Conservation (phyloP, 2,888 invertebrate species). For the Drosophila quinaria region DNA sequence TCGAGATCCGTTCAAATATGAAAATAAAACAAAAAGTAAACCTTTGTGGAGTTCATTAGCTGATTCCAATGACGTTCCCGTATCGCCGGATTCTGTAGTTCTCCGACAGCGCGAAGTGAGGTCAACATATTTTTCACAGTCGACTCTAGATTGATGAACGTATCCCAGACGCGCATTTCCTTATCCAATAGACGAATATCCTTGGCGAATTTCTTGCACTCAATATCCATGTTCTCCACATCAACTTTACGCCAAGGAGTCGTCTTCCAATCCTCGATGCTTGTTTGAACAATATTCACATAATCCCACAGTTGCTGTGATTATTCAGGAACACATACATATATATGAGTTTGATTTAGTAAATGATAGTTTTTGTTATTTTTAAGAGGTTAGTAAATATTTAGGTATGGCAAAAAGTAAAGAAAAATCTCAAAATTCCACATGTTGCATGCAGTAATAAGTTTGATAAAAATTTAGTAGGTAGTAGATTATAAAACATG, state of each 20-base stretch:
- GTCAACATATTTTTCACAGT: constrained; percentile 98
- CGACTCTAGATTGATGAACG: constrained; percentile 94
- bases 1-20: constrained; percentile 5
- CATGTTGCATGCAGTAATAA: constrained; percentile 71
- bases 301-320: constrained; percentile 97
- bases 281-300: constrained; percentile 94
- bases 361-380: not conserved
- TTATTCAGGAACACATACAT: constrained; percentile 20
- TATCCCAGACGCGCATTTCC: constrained; percentile 98
- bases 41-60: constrained; percentile 98
- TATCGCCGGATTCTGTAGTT: constrained; percentile 98
- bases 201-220: constrained; percentile 98
- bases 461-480: constrained; percentile 58
- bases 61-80: constrained; percentile 98
- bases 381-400: constrained; percentile 43
- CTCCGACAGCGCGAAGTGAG: constrained; percentile 96
- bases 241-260: constrained; percentile 99
- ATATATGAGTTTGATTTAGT: constrained; percentile 9
- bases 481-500: constrained; percentile 64
- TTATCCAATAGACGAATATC: constrained; percentile 96
- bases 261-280: constrained; percentile 98
- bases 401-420: constrained; percentile 46
- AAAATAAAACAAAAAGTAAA: constrained; percentile 84
- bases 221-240: constrained; percentile 99
- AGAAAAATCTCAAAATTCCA: constrained; percentile 68